Base-by-base conservation (phyloP, 2,888 invertebrate species). In the Amphipyra tragopoginis region DNA sequence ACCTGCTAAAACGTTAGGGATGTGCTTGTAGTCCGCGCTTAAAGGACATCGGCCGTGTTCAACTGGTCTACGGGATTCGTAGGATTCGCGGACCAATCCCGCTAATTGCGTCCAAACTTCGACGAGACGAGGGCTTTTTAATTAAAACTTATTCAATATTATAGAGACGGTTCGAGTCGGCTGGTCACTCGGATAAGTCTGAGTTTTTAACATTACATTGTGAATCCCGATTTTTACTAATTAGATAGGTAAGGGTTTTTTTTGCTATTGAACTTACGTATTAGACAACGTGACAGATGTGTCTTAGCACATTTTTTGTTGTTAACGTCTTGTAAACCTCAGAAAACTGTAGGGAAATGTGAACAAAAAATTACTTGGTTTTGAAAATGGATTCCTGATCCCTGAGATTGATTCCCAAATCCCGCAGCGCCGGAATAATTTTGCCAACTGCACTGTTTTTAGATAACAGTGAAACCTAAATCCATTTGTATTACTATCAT, bases 71-170 rank as follows among this genome's bases (percentile, higher is more conserved):
- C 68, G 62, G 75, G 73, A 80, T 77, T 77, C 69, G 72, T 64
- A 55, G 80, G 80, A 79, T 84, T 76, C 77, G 75, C 69, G 74
- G 82, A 65, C 82, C 88, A 87, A 89, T 89, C 84, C 86, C 65
- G 84, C 87, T 92, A 91, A 92, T 91, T 91, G 87, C 83, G 88
- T 87, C 82, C 82, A 69, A 91, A 92, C 84, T 92, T 88, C 56
- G 72, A 55, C 75, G 81, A 75, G 75, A 82, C 77, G 81, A 86
- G 83, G 86, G 87, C 85, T 90, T 92, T 93, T 92, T 93, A 92
- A 93, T 93, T 93, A 92, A 93, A 93, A 93, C 90, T 93, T 93
- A 89, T 90, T 90, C 86, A 90, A 92, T 92, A 90, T 89, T 90
- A 90, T 85, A 86, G 82, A 87, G 82, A 80, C 75, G 67, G 79